phyloP scores from a whole-genome alignment of 2,113 vertebrate genomes.

The Colaptes auratus region DNA sequence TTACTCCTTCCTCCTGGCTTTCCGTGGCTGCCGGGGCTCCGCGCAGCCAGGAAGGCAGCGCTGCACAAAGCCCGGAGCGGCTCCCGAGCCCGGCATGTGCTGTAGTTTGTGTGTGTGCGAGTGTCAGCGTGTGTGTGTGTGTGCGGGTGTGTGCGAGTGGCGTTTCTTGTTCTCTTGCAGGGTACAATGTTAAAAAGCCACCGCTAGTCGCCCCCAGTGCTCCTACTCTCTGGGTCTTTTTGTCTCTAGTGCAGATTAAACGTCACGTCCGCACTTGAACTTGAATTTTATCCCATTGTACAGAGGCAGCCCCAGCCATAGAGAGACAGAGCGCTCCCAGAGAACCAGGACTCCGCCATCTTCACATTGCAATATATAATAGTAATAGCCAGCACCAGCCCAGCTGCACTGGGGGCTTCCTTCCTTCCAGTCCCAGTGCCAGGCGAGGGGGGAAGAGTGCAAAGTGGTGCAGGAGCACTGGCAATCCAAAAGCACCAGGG shows the following conservation, averaged over 20 bases:
- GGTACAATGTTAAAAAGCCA: slow-evolving; percentile 96
- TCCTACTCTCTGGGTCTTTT: slow-evolving; percentile 92
- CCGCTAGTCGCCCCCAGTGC: slow-evolving; percentile 99
- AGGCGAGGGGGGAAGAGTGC: slow-evolving; percentile 78
- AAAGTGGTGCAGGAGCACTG: slow-evolving; percentile 79
- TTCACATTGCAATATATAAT: slow-evolving; percentile 88
- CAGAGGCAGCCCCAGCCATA: slow-evolving; percentile 93
- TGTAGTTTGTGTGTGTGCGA: slow-evolving; percentile 38
- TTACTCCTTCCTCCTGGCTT: not conserved
- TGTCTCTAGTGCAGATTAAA: slow-evolving; percentile 96
- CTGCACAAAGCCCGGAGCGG: slow-evolving; percentile 57
- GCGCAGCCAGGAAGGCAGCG: not conserved
- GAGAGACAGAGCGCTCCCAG: slow-evolving; percentile 92
- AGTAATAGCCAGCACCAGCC: slow-evolving; percentile 81
- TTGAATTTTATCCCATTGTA: slow-evolving; percentile 99
- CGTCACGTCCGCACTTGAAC: slow-evolving; percentile 99
- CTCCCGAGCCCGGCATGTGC: not conserved
- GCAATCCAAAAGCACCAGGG: slow-evolving; percentile 78
- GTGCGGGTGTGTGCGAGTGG: slow-evolving; percentile 64
- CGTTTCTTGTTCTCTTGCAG: slow-evolving; percentile 83
- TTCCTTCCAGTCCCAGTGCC: slow-evolving; percentile 78
- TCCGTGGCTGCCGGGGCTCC: not conserved
- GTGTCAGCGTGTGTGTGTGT: not conserved
- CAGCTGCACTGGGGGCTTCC: slow-evolving; percentile 80
- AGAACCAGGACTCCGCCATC: slow-evolving; percentile 92